phyloP scores from a whole-genome alignment of 2,888 invertebrate species.

The Cryptus viduatorius region DNA sequence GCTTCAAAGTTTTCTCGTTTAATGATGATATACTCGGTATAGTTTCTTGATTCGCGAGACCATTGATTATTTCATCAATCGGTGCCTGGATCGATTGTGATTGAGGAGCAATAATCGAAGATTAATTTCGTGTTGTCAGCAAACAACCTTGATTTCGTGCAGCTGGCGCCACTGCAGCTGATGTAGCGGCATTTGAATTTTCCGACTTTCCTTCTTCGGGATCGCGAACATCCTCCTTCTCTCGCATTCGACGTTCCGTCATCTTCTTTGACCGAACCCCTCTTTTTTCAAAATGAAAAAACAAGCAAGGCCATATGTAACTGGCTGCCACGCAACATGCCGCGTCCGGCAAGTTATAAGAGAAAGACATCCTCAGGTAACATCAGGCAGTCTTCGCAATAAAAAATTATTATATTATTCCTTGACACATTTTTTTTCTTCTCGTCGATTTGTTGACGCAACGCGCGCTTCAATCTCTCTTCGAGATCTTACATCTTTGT shows the following conservation, averaged over 20 bases:
- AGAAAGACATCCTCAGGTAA: too few species aligned
- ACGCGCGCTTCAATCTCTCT: conserved; percentile 15
- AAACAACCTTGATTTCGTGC: background rate
- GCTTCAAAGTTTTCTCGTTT: conserved; percentile 30
- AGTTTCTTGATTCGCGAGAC: background rate
- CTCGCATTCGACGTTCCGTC: background rate
- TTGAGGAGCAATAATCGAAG: background rate
- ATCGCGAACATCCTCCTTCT: background rate
- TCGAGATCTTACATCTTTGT: conserved; percentile 27
- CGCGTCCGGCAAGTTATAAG: background rate
- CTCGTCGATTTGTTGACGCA: background rate
- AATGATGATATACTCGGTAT: background rate
- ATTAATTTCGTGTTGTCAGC: background rate
- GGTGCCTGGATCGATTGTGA: background rate
- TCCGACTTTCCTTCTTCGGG: background rate
- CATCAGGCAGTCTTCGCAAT: conserved; percentile 7
- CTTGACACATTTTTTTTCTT: background rate
- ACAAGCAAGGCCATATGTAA: background rate
- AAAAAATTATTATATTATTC: background rate
- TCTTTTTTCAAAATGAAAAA: conserved; percentile 4
- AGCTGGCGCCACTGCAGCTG: too few species aligned
- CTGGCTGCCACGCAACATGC: conserved; percentile 11
- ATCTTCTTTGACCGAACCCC: background rate
- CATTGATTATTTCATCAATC: background rate
- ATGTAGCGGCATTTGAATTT: too few species aligned